Base-by-base conservation (phyloP, 1,140 invertebrate genomes). In the Phenacoccus solenopsis region DNA sequence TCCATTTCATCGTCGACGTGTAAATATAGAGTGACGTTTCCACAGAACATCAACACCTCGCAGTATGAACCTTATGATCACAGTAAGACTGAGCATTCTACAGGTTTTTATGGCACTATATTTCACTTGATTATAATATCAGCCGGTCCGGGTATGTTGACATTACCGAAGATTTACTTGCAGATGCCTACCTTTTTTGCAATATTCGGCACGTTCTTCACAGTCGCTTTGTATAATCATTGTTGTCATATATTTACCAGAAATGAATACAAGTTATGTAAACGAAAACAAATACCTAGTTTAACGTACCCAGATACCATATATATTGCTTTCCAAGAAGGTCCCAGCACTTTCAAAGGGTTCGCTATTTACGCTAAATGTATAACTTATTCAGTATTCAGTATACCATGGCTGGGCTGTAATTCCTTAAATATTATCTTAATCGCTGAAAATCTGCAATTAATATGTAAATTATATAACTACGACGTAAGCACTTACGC, bases 71-170 rank as follows among this genome's bases (percentile, higher is more conserved):
- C 59, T 3, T 22, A 64, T 27, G 25, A 64, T 20, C 25, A 25
- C 25, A 22, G 59, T 16, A 64, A 64, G 12, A 64, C 10, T 16
- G 20, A 64, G 12, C 21, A 27, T 64, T 22, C 59, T 71, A 72
- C 22, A 74, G 80, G 79, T n/a, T 78, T 81, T 71, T 75, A 78
- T 1, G 76, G 75, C 2, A 79, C 78, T 3, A 73, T 83, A 69
- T 74, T 82, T 73, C 83, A 84, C 73, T 73, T 84, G 3, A 35
- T 84, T 28, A 84, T 84, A 73, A 75, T 76, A 57, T 82, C 84
- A 49, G 76, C 85, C 21, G 85, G 85, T 1, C 84, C 80, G 1
- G 85, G 85, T 0, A 79, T 87, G 38, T 75, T 87, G 68, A 84
- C 85, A 35, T 80, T 86, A 74, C 83, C 85, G 27, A 74, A 80